These are phyloP conservation scores for Pterophyllum scalare DNA, from an alignment of 2,113 vertebrate species.

Conservation along the genomic window DNA sequence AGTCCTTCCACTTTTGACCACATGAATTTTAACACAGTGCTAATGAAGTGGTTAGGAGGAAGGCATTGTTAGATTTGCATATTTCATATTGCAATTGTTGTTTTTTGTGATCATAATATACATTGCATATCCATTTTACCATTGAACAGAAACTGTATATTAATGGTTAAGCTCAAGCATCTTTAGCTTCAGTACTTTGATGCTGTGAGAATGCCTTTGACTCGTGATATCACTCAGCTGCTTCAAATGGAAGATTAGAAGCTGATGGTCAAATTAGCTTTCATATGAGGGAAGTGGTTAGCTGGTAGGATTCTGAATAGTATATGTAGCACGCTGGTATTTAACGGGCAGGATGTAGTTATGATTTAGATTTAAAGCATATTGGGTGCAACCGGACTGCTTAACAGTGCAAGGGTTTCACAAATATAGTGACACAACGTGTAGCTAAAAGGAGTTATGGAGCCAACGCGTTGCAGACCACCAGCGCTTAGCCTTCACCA, in stretches of 20 bases:
- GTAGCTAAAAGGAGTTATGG: too few species aligned
- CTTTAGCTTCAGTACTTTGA: background rate
- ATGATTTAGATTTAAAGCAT: background rate
- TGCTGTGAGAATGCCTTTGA: background rate
- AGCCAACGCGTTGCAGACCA: too few species aligned
- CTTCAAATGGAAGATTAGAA: background rate
- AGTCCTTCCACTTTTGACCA: background rate
- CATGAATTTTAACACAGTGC: accelerated
- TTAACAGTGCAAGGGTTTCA: too few species aligned
- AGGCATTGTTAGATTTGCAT: too few species aligned
- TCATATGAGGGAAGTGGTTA: background rate
- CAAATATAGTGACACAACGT: too few species aligned
- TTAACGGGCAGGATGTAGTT: background rate
- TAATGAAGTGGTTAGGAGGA: too few species aligned
- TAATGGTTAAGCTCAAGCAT: background rate
- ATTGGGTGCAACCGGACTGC: background rate
- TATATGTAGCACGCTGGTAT: background rate
- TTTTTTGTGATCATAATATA: background rate
- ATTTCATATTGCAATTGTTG: background rate
- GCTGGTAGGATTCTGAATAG: background rate
- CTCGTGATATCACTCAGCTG: background rate
- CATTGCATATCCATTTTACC: background rate
- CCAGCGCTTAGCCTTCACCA: too few species aligned
- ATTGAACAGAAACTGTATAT: background rate
- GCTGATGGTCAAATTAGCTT: background rate